Percentiles rank a stretch among this genome's conserved stretches.
Evolutionary conservation across 2,113 vertebrate species (phyloP).

Genomic region (Speoplatyrhinus poulsoni): DNA sequence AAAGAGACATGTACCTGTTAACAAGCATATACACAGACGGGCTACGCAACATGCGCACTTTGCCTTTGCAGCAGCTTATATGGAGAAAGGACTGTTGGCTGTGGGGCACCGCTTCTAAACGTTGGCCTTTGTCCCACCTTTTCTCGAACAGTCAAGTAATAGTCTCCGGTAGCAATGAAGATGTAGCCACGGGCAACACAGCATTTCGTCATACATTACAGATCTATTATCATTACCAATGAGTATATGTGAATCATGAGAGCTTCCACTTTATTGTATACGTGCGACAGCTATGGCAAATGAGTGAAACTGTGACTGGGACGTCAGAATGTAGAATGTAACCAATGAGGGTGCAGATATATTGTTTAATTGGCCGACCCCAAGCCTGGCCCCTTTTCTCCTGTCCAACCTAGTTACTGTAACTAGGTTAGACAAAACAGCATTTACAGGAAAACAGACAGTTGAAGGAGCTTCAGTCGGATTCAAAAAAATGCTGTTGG

Average conservation of each 20-base stretch:
- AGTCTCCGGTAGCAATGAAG: neutral
- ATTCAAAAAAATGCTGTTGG: too few relatives aligned
- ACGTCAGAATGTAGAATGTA: too few relatives aligned
- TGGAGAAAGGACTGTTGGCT: neutral
- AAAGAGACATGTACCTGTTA: conserved; percentile 10
- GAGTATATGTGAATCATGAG: neutral
- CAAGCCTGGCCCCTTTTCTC: too few relatives aligned
- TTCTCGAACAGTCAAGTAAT: neutral
- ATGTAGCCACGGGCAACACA: conserved; percentile 11
- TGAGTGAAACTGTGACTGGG: neutral
- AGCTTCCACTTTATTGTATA: conserved; percentile 14
- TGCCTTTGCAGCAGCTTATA: neutral
- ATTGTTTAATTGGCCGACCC: too few relatives aligned
- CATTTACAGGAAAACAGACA: too few relatives aligned
- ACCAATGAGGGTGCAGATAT: too few relatives aligned
- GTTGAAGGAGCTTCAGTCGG: too few relatives aligned
- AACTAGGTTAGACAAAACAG: too few relatives aligned
- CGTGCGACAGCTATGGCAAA: conserved; percentile 11
- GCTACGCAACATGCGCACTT: neutral
- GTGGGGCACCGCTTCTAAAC: neutral
- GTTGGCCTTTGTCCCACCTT: neutral
- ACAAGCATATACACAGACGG: conserved; percentile 1
- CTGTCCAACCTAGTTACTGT: too few relatives aligned
- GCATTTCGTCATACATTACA: neutral
- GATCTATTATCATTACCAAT: neutral